Conservation (phyloP, 2,797 vertebrate genomes). For the Amblyopsis hoosieri region DNA sequence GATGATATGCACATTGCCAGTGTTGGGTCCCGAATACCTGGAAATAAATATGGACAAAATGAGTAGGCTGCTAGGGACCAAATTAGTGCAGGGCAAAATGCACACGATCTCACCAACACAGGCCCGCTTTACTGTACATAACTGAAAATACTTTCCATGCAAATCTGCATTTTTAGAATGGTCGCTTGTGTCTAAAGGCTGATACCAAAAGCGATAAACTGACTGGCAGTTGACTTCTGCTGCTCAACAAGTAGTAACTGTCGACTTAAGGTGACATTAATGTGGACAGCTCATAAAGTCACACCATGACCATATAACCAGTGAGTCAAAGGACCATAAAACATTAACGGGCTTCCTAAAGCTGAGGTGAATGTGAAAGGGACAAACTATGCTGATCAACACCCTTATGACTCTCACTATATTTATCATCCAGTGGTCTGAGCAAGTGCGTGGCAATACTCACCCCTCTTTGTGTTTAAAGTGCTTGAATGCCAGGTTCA, state of each 20-base stretch:
- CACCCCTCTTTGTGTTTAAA: slow-evolving; percentile 99
- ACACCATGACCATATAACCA: slow-evolving; percentile 16
- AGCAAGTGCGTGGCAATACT: slow-evolving; percentile 61
- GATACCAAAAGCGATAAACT: background rate
- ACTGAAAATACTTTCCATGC: background rate
- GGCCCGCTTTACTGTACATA: background rate
- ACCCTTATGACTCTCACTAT: slow-evolving; percentile 1
- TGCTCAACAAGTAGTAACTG: slow-evolving; percentile 12
- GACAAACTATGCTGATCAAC: slow-evolving; percentile 10
- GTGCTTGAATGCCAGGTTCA: slow-evolving; percentile 99
- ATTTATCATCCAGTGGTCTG: slow-evolving; percentile 11
- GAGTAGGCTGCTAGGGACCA: background rate
- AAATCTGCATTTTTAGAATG: background rate
- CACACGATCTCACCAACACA: background rate
- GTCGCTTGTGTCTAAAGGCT: background rate
- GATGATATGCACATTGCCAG: slow-evolving; percentile 98
- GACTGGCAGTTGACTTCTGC: background rate
- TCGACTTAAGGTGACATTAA: slow-evolving; percentile 27
- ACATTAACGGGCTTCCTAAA: too few relatives aligned
- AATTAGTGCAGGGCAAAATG: background rate
- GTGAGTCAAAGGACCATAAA: slow-evolving; percentile 18
- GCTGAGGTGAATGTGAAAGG: background rate
- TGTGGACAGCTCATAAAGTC: slow-evolving; percentile 11
- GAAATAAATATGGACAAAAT: slow-evolving; percentile 22
- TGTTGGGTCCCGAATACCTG: slow-evolving; percentile 99